phyloP scores from a whole-genome alignment of 2,888 invertebrate species.

The Ethmia dodecea region DNA sequence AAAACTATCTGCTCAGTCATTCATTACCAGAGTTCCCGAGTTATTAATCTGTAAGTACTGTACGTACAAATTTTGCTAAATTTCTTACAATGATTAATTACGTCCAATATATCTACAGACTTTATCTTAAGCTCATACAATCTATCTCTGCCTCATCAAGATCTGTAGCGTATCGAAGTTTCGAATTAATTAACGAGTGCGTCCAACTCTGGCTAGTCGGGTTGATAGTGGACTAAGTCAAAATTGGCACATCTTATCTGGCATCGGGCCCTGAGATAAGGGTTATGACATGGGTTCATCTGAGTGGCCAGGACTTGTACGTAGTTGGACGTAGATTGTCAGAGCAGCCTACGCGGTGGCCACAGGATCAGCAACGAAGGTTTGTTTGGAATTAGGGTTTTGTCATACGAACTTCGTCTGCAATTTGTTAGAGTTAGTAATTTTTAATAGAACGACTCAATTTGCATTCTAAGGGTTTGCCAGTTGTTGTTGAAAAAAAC shows the following conservation, averaged over 20 bases:
- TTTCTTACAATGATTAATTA: conserved; percentile 10
- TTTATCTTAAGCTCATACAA: conserved; percentile 19
- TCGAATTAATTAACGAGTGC: conserved; percentile 54
- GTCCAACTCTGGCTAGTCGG: conserved; percentile 32
- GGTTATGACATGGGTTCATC: conserved; percentile 47
- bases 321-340: conserved; percentile 26
- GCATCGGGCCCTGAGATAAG: conserved; percentile 34
- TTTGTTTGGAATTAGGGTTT: too few relatives aligned
- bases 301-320: conserved; percentile 28
- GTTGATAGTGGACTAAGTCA: conserved; percentile 33
- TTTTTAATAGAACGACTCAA: too few relatives aligned
- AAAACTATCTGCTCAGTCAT: conserved; percentile 7
- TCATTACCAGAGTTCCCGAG: conserved; percentile 3
- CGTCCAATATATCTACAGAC: conserved; percentile 6
- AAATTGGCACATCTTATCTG: conserved; percentile 58
- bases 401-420: too few relatives aligned
- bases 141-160: conserved; percentile 50
- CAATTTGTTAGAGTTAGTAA: too few relatives aligned
- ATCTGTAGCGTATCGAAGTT: conserved; percentile 39
- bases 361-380: conserved; percentile 19
- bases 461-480: too few relatives aligned
- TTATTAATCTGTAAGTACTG: conserved; percentile 11
- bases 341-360: conserved; percentile 14
- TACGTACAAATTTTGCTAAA: conserved; percentile 12
- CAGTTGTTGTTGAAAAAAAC: too few relatives aligned